Conservation (phyloP, 2,113 vertebrate genomes). For the Ictalurus punctatus region DNA sequence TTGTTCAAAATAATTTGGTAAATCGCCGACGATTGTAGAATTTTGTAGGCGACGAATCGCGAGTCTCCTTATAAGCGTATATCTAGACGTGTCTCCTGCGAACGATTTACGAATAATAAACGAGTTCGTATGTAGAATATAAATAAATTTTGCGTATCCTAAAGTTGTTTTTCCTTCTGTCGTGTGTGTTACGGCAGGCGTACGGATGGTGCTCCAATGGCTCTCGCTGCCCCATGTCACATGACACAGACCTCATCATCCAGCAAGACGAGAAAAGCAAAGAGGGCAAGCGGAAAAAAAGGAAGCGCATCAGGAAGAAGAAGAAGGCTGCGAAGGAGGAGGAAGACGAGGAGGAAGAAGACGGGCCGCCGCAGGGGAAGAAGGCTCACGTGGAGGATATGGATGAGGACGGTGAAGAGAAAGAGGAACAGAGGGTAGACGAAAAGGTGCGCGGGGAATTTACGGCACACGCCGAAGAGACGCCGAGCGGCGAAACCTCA, state of each 20-base stretch:
- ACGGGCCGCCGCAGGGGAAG: slow-evolving; percentile 63
- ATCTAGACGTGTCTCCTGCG: no score
- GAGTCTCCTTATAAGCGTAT: no score
- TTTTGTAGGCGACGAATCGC: background rate
- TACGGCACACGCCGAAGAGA: background rate
- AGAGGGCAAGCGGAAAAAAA: slow-evolving; percentile 78
- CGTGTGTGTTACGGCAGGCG: slow-evolving; percentile 69
- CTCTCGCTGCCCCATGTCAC: slow-evolving; percentile 83
- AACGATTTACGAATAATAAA: background rate
- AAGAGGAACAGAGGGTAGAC: slow-evolving; percentile 54
- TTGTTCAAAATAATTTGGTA: no score
- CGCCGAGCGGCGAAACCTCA: background rate
- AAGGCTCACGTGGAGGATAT: slow-evolving; percentile 58
- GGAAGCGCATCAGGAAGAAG: slow-evolving; percentile 78
- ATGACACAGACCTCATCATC: slow-evolving; percentile 92
- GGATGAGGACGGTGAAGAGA: slow-evolving; percentile 48
- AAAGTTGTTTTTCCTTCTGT: background rate
- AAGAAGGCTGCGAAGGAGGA: slow-evolving; percentile 45
- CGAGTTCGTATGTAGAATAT: no score
- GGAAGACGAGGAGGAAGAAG: background rate
- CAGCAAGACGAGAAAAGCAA: slow-evolving; percentile 82
- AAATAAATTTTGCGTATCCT: background rate
- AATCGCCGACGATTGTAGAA: background rate
- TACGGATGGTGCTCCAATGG: slow-evolving; percentile 95
- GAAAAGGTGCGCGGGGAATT: background rate